phyloP scores from a whole-genome alignment of 2,113 vertebrate genomes.

The Hyla sarda region DNA sequence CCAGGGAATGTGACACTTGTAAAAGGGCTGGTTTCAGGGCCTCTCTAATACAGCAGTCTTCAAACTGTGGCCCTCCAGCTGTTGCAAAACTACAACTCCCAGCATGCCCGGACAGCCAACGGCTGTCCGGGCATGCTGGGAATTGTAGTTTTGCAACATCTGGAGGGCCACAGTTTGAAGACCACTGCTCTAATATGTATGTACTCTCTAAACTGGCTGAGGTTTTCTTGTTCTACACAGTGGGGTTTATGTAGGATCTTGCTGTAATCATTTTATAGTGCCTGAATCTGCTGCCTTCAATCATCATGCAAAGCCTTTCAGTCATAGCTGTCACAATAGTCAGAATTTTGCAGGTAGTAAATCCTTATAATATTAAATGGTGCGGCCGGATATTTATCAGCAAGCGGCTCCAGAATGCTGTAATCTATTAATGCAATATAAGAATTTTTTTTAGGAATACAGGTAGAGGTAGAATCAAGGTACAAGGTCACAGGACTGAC shows the following conservation, averaged over 20 bases:
- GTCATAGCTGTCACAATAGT: conserved; percentile 15
- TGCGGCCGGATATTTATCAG: neutral
- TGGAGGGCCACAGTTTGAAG: too few relatives aligned
- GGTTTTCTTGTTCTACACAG: conserved; percentile 1
- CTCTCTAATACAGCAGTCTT: neutral
- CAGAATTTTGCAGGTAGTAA: conserved; percentile 23
- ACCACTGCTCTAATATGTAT: neutral
- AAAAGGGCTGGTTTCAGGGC: neutral
- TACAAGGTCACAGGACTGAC: neutral
- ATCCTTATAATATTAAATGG: neutral
- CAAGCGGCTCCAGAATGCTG: conserved; percentile 1
- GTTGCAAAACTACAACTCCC: too few relatives aligned
- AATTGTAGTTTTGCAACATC: too few relatives aligned
- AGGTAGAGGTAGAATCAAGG: neutral
- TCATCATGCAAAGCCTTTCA: conserved; percentile 13
- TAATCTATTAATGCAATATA: conserved; percentile 5
- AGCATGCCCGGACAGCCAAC: too few relatives aligned
- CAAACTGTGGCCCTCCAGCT: too few relatives aligned
- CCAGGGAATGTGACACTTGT: neutral
- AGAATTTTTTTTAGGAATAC: neutral
- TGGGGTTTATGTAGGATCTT: conserved; percentile 15
- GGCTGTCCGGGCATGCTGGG: too few relatives aligned
- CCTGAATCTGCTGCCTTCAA: conserved; percentile 45
- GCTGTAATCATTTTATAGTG: conserved; percentile 39
- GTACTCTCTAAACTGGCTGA: neutral